phyloP scores from a whole-genome alignment of 2,797 vertebrate species.

The Nannoperca australis region DNA sequence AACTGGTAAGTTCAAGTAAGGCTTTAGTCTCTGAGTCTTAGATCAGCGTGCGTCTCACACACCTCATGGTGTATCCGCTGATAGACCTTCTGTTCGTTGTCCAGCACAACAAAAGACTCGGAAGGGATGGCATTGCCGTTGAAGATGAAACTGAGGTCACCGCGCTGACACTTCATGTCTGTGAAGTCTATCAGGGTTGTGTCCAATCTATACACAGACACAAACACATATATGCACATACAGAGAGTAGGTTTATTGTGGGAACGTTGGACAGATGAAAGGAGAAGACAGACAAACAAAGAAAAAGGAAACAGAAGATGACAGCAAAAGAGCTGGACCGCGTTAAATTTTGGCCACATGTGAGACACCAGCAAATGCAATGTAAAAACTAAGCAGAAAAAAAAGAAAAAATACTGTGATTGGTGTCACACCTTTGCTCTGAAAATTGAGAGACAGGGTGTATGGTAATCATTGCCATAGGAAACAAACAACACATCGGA shows the following conservation, averaged over 20 bases:
- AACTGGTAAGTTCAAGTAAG: background rate
- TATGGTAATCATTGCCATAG: conserved; percentile 48
- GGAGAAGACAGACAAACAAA: background rate
- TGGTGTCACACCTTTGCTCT: conserved; percentile 16
- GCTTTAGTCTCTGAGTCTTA: background rate
- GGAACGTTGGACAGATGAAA: background rate
- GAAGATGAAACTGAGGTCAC: conserved; percentile 99
- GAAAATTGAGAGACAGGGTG: conserved; percentile 21
- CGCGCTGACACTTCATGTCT: conserved; percentile 99
- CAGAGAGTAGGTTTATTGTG: background rate
- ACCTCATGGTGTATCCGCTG: conserved; percentile 98
- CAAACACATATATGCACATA: background rate
- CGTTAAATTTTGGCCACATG: background rate
- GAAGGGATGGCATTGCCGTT: conserved; percentile 94
- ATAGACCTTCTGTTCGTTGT: conserved; percentile 99
- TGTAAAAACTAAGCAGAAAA: background rate
- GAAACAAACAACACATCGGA: conserved; percentile 29
- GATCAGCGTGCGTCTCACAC: conserved; percentile 55
- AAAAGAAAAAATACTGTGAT: background rate
- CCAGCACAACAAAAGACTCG: conserved; percentile 98
- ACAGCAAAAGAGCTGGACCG: conserved; percentile 2
- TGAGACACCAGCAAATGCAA: background rate
- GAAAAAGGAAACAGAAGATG: background rate
- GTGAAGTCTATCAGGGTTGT: conserved; percentile 99
- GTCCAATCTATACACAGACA: conserved; percentile 88